Percentiles rank a stretch among this genome's conserved stretches.
These are phyloP conservation scores for Sminthurinus aureus DNA, from an alignment of 2,888 invertebrate species.

Conservation along the genomic window DNA sequence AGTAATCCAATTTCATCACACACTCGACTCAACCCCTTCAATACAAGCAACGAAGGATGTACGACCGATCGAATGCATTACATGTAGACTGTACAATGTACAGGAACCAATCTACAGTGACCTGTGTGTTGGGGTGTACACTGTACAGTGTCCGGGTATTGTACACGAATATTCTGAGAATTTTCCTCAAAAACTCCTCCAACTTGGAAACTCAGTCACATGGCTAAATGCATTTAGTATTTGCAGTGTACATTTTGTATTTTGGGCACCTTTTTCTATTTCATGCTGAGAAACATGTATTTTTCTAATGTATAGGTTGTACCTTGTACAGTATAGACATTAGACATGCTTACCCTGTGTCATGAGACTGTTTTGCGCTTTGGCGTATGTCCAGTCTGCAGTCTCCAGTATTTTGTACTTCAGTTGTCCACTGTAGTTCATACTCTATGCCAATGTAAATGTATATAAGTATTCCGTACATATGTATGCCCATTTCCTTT, in stretches of 20 bases:
- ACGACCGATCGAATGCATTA: conserved; percentile 23
- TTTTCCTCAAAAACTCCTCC: too few relatives aligned
- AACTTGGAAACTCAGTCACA: neutral
- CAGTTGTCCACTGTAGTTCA: neutral
- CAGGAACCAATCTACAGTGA: conserved; percentile 1
- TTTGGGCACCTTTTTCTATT: too few relatives aligned
- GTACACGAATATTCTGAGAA: neutral
- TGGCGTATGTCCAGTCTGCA: too few relatives aligned
- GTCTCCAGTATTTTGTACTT: too few relatives aligned
- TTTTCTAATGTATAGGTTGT: neutral
- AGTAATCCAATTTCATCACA: conserved; percentile 43
- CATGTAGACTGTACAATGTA: too few relatives aligned
- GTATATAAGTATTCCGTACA: neutral
- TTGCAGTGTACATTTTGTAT: too few relatives aligned
- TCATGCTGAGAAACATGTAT: neutral
- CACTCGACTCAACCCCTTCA: conserved; percentile 30
- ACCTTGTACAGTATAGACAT: too few relatives aligned
- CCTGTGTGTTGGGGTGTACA: neutral
- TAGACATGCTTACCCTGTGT: too few relatives aligned
- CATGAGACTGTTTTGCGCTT: too few relatives aligned
- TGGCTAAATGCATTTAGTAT: too few relatives aligned
- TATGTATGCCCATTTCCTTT: conserved; percentile 4
- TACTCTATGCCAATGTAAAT: too few relatives aligned
- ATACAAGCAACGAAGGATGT: conserved; percentile 1
- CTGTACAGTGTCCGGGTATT: too few relatives aligned